Conservation (phyloP, 2,888 invertebrate genomes). For the Diaperis boleti region DNA sequence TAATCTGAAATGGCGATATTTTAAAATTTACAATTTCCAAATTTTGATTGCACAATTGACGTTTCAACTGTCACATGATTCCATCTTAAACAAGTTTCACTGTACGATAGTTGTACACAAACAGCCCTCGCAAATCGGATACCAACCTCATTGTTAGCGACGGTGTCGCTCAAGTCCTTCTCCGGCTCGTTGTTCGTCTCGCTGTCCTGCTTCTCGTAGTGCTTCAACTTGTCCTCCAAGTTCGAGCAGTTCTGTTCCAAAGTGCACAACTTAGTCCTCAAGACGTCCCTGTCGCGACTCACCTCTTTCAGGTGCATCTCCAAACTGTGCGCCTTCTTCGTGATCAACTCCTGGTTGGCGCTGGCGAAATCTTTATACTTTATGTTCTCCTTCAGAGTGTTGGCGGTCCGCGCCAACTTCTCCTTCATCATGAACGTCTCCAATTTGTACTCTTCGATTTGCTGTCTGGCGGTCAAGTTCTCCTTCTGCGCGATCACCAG, state of each 20-base stretch:
- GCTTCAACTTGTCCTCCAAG: slow-evolving; percentile 26
- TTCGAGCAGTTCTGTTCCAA: slow-evolving; percentile 34
- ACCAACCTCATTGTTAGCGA: slow-evolving; percentile 3
- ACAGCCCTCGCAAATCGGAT: too few relatives aligned
- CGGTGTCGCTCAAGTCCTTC: slow-evolving; percentile 16
- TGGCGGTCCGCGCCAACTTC: slow-evolving; percentile 27
- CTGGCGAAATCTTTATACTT: slow-evolving; percentile 35
- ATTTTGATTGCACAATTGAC: too few relatives aligned
- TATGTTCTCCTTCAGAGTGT: slow-evolving; percentile 23
- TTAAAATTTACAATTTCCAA: too few relatives aligned
- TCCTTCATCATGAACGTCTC: slow-evolving; percentile 36
- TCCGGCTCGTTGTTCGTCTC: slow-evolving; percentile 17
- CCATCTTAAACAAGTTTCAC: too few relatives aligned
- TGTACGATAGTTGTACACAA: too few relatives aligned
- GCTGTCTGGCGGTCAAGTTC: slow-evolving; percentile 20
- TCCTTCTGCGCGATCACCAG: slow-evolving; percentile 29
- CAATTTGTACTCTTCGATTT: slow-evolving; percentile 33
- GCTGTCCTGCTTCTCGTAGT: slow-evolving; percentile 26
- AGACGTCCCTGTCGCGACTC: slow-evolving; percentile 32
- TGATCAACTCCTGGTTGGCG: slow-evolving; percentile 28
- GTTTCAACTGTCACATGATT: too few relatives aligned
- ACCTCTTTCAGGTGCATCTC: slow-evolving; percentile 37
- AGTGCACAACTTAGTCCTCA: slow-evolving; percentile 22
- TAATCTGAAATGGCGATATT: too few relatives aligned
- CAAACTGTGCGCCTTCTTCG: slow-evolving; percentile 26